Evolutionary conservation across 2,797 vertebrate genomes (phyloP).

Genomic region (Tinamus major): DNA sequence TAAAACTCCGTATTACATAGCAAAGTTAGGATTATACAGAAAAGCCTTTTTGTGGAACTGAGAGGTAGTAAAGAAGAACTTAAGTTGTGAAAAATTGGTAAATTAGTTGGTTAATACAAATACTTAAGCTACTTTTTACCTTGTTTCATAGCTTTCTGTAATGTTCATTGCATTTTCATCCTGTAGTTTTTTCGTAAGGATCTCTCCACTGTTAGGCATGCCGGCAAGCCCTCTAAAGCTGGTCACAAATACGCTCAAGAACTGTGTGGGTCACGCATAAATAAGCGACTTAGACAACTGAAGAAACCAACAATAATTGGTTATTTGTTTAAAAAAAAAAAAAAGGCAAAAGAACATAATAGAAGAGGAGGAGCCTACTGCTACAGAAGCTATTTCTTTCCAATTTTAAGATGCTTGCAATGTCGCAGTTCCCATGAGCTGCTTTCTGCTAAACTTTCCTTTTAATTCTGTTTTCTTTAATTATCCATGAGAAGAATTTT

Average conservation of each 20-base stretch:
- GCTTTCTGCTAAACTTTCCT: conserved; percentile 74
- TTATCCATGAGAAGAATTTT: conserved; percentile 83
- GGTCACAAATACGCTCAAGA: background rate
- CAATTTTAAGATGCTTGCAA: conserved; percentile 70
- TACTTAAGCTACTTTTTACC: conserved; percentile 76
- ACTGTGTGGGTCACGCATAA: background rate
- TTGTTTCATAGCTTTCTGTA: conserved; percentile 41
- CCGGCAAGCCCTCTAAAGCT: conserved; percentile 11
- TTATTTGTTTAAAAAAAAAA: conserved; percentile 10
- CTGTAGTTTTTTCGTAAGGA: background rate
- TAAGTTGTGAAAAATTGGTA: background rate
- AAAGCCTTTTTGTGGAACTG: background rate
- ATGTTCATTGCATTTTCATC: conserved; percentile 8
- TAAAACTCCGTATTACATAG: background rate
- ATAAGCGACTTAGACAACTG: conserved; percentile 19
- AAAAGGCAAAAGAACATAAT: background rate
- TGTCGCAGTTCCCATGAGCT: conserved; percentile 51
- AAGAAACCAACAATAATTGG: conserved; percentile 11
- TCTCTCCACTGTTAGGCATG: conserved; percentile 67
- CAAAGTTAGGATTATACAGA: background rate
- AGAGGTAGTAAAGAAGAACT: background rate
- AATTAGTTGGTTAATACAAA: conserved; percentile 8
- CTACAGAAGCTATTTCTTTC: conserved; percentile 70
- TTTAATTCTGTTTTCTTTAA: conserved; percentile 70
- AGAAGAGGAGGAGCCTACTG: conserved; percentile 62